Conservation (phyloP, 1,140 invertebrate genomes). For the Myzus persicae region DNA sequence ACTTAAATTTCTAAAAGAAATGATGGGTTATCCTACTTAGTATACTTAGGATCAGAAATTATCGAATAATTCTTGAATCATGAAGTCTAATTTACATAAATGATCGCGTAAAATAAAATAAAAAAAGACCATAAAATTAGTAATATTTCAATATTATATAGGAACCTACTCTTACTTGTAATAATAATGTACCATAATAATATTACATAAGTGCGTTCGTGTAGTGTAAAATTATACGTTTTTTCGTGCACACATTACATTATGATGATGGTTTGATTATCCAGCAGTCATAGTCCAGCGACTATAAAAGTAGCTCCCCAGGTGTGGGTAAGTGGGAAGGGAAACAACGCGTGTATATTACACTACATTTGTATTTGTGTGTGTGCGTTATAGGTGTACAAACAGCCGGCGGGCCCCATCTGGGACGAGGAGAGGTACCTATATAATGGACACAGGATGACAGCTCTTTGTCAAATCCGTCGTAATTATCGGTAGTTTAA, state of each 20-base stretch:
- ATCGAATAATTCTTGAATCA: not conserved
- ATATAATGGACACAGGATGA: not conserved
- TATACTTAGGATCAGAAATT: not conserved
- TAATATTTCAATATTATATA: not conserved
- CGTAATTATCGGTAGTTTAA: slow-evolving; percentile 17
- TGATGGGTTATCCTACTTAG: not conserved
- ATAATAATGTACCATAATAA: not conserved
- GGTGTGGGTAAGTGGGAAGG: no score
- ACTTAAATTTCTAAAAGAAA: slow-evolving; percentile 11
- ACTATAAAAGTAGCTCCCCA: not conserved
- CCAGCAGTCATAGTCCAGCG: not conserved
- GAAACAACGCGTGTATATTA: not conserved
- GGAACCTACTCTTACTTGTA: not conserved
- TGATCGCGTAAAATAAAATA: not conserved
- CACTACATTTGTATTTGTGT: not conserved
- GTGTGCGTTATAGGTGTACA: slow-evolving; percentile 31
- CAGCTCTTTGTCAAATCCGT: slow-evolving; percentile 3
- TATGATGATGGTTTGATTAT: slow-evolving; percentile 32
- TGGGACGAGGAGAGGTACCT: not conserved
- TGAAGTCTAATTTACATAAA: slow-evolving; percentile 3
- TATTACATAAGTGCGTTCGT: not conserved
- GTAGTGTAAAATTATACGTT: slow-evolving; percentile 12
- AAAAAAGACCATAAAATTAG: not conserved
- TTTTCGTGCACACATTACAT: not conserved
- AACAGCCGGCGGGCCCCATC: not conserved